Evolutionary conservation across 2,113 vertebrate genomes (phyloP).

Genomic region (Boulengeromyrus knoepffleri): DNA sequence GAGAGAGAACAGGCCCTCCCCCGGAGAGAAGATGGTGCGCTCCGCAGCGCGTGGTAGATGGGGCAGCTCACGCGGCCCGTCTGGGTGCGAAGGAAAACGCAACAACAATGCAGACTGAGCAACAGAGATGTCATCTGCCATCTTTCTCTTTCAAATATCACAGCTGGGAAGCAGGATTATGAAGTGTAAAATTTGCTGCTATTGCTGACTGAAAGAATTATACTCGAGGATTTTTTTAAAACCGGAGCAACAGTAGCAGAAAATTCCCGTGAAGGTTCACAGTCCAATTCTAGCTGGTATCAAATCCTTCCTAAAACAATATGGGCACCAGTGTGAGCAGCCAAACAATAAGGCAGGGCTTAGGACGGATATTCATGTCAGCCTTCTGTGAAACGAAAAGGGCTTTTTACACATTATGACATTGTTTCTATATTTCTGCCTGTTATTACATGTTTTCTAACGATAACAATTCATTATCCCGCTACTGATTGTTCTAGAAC

Average conservation of each 20-base stretch:
- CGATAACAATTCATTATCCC: not conserved
- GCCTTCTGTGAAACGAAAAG: not conserved
- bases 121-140: not conserved
- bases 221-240: not conserved
- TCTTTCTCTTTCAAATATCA: not conserved
- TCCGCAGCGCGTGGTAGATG: not conserved
- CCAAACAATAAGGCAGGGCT: not conserved
- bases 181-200: not conserved
- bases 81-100: not conserved
- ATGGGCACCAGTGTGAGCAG: not conserved
- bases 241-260: not conserved
- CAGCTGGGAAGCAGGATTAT: not conserved
- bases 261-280: not conserved
- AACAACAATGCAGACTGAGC: not conserved
- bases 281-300: not conserved
- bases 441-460: not conserved
- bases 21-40: not conserved
- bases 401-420: not conserved
- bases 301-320: not conserved
- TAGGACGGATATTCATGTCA: not conserved
- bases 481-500: not conserved
- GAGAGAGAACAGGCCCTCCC: not conserved
- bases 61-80: not conserved
- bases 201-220: not conserved
- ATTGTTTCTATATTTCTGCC: not conserved